A percentile compares a stretch with the other conserved stretches of the same genome.
These are phyloP conservation scores for Sebastiscus albofasciatus DNA, from an alignment of 2,797 vertebrate genomes.

Conservation along the genomic window DNA sequence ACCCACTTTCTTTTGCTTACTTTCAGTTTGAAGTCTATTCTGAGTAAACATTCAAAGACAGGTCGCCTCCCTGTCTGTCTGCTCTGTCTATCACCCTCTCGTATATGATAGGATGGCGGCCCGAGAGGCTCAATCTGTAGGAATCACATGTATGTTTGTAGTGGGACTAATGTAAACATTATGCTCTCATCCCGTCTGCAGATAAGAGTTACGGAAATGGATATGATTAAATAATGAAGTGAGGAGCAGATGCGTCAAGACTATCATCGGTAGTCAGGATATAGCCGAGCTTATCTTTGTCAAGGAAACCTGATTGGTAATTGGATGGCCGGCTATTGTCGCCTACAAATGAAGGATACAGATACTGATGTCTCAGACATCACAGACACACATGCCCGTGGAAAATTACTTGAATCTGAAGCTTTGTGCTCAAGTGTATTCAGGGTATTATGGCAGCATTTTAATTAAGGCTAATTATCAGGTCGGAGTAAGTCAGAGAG, in stretches of 20 bases:
- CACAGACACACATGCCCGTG: slow-evolving; percentile 23
- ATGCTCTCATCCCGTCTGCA: slow-evolving; percentile 35
- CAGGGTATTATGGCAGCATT: slow-evolving; percentile 23
- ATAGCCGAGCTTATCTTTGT: slow-evolving; percentile 40
- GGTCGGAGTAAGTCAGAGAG: slow-evolving; percentile 27
- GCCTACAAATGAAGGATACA: slow-evolving; percentile 35
- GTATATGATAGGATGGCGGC: slow-evolving; percentile 11
- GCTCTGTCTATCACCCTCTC: slow-evolving; percentile 3
- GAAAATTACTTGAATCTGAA: slow-evolving; percentile 41
- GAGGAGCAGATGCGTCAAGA: slow-evolving; percentile 19
- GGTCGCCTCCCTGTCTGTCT: slow-evolving; percentile 15
- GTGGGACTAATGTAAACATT: slow-evolving; percentile 59
- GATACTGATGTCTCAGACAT: slow-evolving; percentile 23
- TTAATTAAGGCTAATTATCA: slow-evolving; percentile 67
- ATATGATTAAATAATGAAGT: slow-evolving; percentile 50
- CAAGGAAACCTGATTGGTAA: slow-evolving; percentile 24
- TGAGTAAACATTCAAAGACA: slow-evolving; percentile 46
- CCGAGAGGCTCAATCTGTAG: slow-evolving; percentile 38
- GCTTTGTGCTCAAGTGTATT: slow-evolving; percentile 26
- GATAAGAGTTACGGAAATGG: slow-evolving; percentile 45
- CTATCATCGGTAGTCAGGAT: slow-evolving; percentile 21
- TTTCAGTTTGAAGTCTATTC: slow-evolving; percentile 36
- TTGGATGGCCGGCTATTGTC: slow-evolving; percentile 33
- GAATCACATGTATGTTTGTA: slow-evolving; percentile 21
- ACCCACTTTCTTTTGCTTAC: neutral